phyloP scores from a whole-genome alignment of 2,888 invertebrate species.

The Aspidiotus rigidus region DNA sequence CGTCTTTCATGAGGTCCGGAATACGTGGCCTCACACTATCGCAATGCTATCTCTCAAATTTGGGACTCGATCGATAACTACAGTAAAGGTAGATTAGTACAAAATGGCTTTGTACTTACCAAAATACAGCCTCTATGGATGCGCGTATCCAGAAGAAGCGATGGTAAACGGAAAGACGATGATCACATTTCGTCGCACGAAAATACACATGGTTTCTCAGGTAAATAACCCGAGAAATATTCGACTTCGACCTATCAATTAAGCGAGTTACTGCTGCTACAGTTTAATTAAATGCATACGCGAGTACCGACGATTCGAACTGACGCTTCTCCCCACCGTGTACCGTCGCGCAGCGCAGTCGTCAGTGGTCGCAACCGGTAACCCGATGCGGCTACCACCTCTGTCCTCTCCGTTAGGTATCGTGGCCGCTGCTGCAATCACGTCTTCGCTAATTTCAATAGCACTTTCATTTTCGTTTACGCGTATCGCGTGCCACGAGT shows the following conservation, averaged over 20 bases:
- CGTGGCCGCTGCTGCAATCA: no score
- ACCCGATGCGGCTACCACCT: neutral
- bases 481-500: conserved; percentile 12
- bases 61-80: no score
- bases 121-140: neutral
- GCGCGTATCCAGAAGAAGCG: neutral
- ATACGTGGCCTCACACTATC: no score
- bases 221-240: conserved; percentile 28
- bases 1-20: no score
- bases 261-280: neutral
- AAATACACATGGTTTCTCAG: conserved; percentile 28
- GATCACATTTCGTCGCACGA: conserved; percentile 18
- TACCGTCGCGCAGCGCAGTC: neutral
- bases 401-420: no score
- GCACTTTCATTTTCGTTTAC: conserved; percentile 28
- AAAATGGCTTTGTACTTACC: neutral
- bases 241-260: conserved; percentile 18
- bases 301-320: neutral
- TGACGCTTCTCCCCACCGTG: neutral
- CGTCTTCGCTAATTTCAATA: conserved; percentile 17
- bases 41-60: no score
- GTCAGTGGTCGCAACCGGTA: conserved; percentile 2
- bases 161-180: conserved; percentile 14
- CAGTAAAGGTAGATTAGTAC: neutral
- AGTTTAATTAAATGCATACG: neutral